phyloP scores from a whole-genome alignment of 2,888 invertebrate genomes.

The Cephus spinipes region DNA sequence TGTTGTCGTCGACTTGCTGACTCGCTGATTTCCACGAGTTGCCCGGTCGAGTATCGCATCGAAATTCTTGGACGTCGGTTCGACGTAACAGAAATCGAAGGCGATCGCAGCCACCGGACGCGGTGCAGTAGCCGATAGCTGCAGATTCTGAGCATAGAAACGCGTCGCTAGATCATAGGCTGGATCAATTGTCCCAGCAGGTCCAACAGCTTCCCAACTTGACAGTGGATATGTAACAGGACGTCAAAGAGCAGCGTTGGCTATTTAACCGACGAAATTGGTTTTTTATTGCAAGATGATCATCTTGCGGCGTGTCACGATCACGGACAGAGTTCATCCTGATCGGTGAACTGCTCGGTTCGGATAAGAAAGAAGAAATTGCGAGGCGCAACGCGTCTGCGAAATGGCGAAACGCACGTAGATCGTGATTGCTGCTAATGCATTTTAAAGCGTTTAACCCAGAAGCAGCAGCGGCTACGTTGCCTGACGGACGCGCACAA shows the following conservation, averaged over 20 bases:
- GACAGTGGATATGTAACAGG: no score
- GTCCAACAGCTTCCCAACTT: no score
- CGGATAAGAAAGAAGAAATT: no score
- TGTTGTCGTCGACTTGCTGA: constrained; percentile 17
- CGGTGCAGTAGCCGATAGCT: no score
- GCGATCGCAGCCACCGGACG: no score
- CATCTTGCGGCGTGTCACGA: constrained; percentile 25
- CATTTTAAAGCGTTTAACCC: constrained; percentile 40
- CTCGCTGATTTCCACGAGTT: constrained; percentile 7
- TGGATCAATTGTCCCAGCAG: no score
- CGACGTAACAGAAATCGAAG: neutral
- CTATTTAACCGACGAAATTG: no score
- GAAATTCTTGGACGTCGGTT: neutral
- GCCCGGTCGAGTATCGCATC: constrained; percentile 17
- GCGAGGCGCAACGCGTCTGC: constrained; percentile 8
- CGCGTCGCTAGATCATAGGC: no score
- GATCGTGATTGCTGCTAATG: constrained; percentile 31
- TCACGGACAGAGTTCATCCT: neutral
- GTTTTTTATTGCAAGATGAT: no score
- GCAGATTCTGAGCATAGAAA: no score
- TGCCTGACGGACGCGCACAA: constrained; percentile 44
- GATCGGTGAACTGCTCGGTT: no score
- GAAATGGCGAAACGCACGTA: constrained; percentile 16
- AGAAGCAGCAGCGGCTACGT: constrained; percentile 26
- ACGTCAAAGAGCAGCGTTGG: no score